phyloP scores from a whole-genome alignment of 2,797 vertebrate species.

The Phrynocephalus guinanensis region DNA sequence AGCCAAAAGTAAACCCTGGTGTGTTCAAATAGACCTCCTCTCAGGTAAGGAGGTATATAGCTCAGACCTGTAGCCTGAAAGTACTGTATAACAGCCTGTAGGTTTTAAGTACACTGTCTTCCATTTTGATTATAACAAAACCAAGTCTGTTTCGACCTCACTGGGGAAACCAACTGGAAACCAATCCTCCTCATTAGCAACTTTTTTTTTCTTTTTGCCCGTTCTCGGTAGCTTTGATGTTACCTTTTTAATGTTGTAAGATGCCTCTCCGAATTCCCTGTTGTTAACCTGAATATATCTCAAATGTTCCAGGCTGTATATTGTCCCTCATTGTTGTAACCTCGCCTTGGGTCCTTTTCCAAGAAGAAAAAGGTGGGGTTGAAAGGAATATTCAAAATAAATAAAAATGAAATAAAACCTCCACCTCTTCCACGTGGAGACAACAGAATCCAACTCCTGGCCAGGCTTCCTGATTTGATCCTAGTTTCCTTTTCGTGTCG shows the following conservation, averaged over 20 bases:
- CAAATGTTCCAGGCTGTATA: too few species aligned
- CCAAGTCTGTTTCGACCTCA: background rate
- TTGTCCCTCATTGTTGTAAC: too few species aligned
- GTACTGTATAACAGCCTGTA: background rate
- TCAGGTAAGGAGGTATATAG: background rate
- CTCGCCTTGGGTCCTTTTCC: too few species aligned
- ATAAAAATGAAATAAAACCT: too few species aligned
- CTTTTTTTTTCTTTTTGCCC: too few species aligned
- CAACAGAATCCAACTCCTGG: background rate
- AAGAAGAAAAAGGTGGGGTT: too few species aligned
- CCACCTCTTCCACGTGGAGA: background rate
- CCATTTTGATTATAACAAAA: background rate
- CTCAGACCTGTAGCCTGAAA: background rate
- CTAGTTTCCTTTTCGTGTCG: background rate
- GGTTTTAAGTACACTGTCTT: background rate
- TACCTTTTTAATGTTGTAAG: too few species aligned
- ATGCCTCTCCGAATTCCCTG: too few species aligned
- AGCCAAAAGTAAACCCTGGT: background rate
- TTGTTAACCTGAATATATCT: too few species aligned
- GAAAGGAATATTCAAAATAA: too few species aligned
- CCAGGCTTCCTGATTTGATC: too few species aligned
- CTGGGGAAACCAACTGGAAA: background rate
- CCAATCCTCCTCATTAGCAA: background rate
- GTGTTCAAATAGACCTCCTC: background rate
- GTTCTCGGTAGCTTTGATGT: too few species aligned